Conservation (phyloP, 2,113 vertebrate genomes). For the Crypturellus undulatus region DNA sequence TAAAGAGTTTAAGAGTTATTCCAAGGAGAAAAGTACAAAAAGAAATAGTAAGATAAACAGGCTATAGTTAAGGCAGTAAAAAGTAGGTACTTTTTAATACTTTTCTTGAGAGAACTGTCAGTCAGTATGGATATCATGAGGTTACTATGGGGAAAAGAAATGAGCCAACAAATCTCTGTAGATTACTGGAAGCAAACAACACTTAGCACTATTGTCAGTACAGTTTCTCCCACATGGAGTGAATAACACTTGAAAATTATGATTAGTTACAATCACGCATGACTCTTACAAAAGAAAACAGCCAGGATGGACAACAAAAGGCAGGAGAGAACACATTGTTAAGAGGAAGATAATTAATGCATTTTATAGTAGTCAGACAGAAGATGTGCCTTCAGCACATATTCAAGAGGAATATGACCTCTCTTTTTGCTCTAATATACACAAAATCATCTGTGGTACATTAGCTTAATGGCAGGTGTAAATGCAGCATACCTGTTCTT, state of each 20-base stretch:
- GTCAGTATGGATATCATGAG: neutral
- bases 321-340: neutral
- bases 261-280: neutral
- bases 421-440: neutral
- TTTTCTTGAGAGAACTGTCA: neutral
- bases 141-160: slow-evolving; percentile 25
- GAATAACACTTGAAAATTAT: neutral
- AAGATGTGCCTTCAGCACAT: neutral
- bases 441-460: neutral
- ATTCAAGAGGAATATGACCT: neutral
- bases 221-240: neutral
- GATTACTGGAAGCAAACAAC: neutral
- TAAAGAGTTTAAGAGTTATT: neutral
- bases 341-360: neutral
- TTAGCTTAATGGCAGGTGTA: neutral
- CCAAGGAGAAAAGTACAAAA: neutral
- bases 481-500: neutral
- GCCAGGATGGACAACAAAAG: neutral
- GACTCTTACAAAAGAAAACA: neutral
- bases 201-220: neutral
- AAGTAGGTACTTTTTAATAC: neutral
- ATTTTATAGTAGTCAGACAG: neutral
- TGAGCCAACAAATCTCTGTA: slow-evolving; percentile 33
- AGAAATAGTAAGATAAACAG: neutral
- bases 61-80: neutral